Conservation (phyloP, 2,797 vertebrate genomes). For the Psittacula derbiana region DNA sequence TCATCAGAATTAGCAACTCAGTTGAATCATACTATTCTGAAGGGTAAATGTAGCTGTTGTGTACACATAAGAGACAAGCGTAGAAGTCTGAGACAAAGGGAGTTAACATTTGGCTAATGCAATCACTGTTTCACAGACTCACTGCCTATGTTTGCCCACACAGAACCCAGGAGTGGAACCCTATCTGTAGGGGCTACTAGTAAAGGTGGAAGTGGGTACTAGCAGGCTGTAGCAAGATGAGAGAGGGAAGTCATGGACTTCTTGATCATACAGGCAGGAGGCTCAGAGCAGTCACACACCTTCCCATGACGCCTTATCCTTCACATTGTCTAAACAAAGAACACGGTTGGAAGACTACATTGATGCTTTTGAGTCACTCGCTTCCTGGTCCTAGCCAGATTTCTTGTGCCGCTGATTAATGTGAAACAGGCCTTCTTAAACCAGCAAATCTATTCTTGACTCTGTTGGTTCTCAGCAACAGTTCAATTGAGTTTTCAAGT, state of each 20-base stretch:
- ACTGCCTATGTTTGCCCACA: accelerated
- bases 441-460: neutral
- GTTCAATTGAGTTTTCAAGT: neutral
- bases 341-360: accelerated
- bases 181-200: accelerated
- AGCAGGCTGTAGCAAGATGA: accelerated
- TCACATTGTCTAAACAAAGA: neutral
- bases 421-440: neutral
- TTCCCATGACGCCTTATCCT: neutral
- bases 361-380: neutral
- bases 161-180: accelerated
- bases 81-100: accelerated
- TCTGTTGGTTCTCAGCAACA: neutral
- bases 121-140: accelerated
- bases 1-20: neutral
- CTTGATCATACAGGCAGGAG: accelerated
- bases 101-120: accelerated
- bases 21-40: neutral
- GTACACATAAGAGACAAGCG: accelerated
- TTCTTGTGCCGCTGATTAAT: neutral
- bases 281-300: neutral
- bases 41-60: accelerated
- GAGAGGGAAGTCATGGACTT: accelerated
- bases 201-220: accelerated
- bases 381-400: neutral